Evolutionary conservation across 2,888 invertebrate species (phyloP), one percentile per base, ranked within the genome.

Genomic region (Tetrapedia diversipes): DNA sequence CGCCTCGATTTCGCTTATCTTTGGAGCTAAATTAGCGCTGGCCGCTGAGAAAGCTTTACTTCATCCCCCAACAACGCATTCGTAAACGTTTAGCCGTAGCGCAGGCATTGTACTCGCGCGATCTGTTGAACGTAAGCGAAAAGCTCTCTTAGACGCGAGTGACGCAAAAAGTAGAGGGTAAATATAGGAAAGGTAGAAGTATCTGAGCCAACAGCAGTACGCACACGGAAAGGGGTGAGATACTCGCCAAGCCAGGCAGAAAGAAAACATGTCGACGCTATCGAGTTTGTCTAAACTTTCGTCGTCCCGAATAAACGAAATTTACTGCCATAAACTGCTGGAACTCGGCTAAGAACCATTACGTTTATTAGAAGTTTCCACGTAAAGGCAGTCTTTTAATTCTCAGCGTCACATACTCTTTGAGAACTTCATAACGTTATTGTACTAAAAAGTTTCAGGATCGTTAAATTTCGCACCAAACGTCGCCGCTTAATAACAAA

Each of bases 381-480:
- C n/a, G 47, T 16, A 4, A 8, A 27, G n/a, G 10, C 45, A 16
- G 22, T 64, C 47, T 56, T 65, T 65, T 41, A 37, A 39, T 39
- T 47, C 14, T 8, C 27, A 8, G 11, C 6, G 37, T 32, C 11
- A 39, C n/a, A 27, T 16, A 16, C 14, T 24, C 19, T 66, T 43
- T 19, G 32, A 10, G 14, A 66, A 66, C 29, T 49, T 34, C 16
- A 19, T 16, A 54, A n/a, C 11, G 22, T 22, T 47, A n/a, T 10
- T 1, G 0, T 8, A 16, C 24, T 16, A 4, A 27, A 6, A 32
- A 37, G 37, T 37, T 3, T 10, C 37, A 10, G 8, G 37, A 10
- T 37, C 10, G 10, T 37, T 37, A 37, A 37, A 37, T 10, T 37
- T 37, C n/a, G n/a, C n/a, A 1, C 10, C 10, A 37, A 37, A 37